A percentile compares a stretch with the other conserved stretches of the same genome.
Evolutionary conservation across 2,113 vertebrate species (phyloP).

Genomic region (Macquaria ambigua): DNA sequence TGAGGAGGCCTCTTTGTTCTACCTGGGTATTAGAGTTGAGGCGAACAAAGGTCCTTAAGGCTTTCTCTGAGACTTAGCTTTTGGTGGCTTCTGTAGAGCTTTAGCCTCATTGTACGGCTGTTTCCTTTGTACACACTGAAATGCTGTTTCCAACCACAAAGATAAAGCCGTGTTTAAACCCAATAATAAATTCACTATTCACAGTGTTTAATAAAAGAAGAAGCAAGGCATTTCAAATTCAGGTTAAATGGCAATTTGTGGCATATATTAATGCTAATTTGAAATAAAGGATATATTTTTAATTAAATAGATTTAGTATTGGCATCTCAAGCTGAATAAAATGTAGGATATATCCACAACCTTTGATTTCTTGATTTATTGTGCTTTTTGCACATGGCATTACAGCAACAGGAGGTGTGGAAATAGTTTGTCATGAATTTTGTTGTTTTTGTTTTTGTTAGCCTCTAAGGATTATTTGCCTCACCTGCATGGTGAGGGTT

Average conservation of each 20-base stretch:
- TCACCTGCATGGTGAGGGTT: too few species aligned
- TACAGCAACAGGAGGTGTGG: neutral
- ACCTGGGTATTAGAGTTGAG: constrained; percentile 54
- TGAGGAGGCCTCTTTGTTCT: constrained; percentile 74
- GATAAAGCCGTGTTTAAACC: constrained; percentile 5
- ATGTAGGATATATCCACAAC: neutral
- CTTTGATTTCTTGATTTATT: neutral
- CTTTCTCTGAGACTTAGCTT: constrained; percentile 46
- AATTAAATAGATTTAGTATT: neutral
- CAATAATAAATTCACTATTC: neutral
- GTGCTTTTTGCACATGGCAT: neutral
- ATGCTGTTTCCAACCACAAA: neutral
- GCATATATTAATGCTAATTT: neutral
- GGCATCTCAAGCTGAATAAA: neutral
- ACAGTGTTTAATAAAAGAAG: neutral
- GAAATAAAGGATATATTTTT: neutral
- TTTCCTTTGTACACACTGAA: constrained; percentile 44
- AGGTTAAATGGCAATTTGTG: constrained; percentile 3
- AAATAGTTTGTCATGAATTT: neutral
- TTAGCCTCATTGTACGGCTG: constrained; percentile 16
- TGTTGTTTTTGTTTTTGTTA: neutral
- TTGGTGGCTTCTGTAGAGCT: constrained; percentile 29
- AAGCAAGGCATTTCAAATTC: constrained; percentile 1
- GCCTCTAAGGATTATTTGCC: too few species aligned
- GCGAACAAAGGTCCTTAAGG: constrained; percentile 38